phyloP scores from a whole-genome alignment of 1,140 invertebrate species.

The honey bee (Apis mellifera) region Amel_HAv3.1 CM009931.2:19016501-19017000 shows the following conservation, averaged over 20 bases:
- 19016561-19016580: neutral
- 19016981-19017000: neutral
- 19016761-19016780: neutral
- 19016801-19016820: slow-evolving; percentile 23
- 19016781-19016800: slow-evolving; percentile 50
- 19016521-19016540: neutral
- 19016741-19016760: slow-evolving; percentile 45
- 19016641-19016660: neutral
- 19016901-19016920: slow-evolving; percentile 5
- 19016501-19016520: neutral
- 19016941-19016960: neutral
- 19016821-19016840: neutral
- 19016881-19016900: neutral
- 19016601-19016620: neutral
- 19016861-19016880: neutral
- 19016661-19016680: too few relatives aligned
- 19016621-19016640: neutral
- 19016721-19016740: slow-evolving; percentile 17
- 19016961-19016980: neutral
- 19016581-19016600: neutral
- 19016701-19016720: slow-evolving; percentile 20
- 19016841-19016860: slow-evolving; percentile 18
- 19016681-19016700: neutral
- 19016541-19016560: neutral
- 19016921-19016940: neutral